Percentiles rank a stretch among this genome's conserved stretches.
phyloP scores from a whole-genome alignment of 2,113 vertebrate genomes.

The Ciconia maguari region DNA sequence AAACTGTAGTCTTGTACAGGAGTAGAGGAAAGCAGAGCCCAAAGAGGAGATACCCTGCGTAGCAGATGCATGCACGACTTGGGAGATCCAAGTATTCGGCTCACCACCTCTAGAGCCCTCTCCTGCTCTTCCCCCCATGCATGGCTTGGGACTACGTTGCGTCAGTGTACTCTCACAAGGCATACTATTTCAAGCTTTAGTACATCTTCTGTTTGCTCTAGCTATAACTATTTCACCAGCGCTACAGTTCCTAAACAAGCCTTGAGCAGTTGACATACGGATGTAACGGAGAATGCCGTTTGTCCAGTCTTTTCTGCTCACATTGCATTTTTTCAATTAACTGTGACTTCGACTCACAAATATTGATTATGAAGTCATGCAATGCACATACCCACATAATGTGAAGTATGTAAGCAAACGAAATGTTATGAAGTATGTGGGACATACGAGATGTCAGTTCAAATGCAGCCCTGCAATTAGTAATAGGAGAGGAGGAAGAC shows the following conservation, averaged over 20 bases:
- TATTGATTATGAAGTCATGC: neutral
- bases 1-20: neutral
- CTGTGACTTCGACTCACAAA: neutral
- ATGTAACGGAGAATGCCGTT: neutral
- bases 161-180: neutral
- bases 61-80: fast-evolving
- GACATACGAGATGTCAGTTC: neutral
- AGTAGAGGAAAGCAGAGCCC: neutral
- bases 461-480: neutral
- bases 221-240: neutral
- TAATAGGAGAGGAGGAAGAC: neutral
- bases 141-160: neutral
- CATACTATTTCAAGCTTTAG: neutral
- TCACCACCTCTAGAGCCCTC: neutral
- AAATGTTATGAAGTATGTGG: neutral
- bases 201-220: neutral
- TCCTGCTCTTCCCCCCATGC: neutral
- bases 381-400: neutral
- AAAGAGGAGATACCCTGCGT: neutral
- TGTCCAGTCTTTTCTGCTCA: neutral
- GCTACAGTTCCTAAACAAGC: neutral
- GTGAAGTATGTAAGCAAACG: neutral
- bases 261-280: neutral
- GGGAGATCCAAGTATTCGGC: neutral
- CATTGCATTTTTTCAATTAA: neutral